Conservation (phyloP, 30 jellyfish, hydroid and myxozoan species). For the Rhopilema esculentum region DNA sequence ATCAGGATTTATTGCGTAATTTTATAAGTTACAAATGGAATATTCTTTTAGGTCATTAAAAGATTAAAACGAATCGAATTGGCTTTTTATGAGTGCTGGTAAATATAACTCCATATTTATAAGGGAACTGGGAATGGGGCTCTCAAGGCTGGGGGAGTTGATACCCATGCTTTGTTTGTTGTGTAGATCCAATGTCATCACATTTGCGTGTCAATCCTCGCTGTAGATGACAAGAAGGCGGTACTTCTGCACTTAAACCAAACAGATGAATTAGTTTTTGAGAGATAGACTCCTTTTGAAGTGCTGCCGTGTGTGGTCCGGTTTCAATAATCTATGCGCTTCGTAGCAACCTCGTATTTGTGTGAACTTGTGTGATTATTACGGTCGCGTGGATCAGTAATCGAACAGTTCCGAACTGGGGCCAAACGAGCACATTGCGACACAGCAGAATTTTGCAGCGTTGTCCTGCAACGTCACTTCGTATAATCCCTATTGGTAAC, state of each 20-base stretch:
- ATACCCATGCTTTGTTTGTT: constrained; percentile 40
- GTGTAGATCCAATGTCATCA: constrained; percentile 65
- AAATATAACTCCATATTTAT: not conserved
- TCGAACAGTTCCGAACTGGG: not conserved
- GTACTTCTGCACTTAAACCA: constrained; percentile 58
- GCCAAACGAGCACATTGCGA: not conserved
- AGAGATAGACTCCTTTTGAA: constrained; percentile 38
- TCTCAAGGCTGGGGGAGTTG: constrained; percentile 16
- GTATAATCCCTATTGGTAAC: too few species aligned
- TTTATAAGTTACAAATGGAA: too few species aligned
- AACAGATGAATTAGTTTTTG: constrained; percentile 60
- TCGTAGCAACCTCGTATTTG: not conserved
- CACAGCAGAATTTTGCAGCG: not conserved
- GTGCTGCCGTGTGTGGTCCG: constrained; percentile 77
- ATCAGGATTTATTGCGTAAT: too few species aligned
- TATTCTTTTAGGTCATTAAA: too few species aligned
- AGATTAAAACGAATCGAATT: too few species aligned
- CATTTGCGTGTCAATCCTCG: constrained; percentile 71
- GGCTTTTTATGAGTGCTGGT: not conserved
- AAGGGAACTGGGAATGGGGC: constrained; percentile 7
- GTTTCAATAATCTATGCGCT: not conserved
- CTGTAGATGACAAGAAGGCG: constrained; percentile 78
- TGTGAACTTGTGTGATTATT: not conserved
- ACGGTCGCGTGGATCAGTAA: constrained; percentile 53
- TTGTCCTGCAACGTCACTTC: not conserved